Conservation (phyloP, 2,113 vertebrate species). For the Carassius carassius region DNA sequence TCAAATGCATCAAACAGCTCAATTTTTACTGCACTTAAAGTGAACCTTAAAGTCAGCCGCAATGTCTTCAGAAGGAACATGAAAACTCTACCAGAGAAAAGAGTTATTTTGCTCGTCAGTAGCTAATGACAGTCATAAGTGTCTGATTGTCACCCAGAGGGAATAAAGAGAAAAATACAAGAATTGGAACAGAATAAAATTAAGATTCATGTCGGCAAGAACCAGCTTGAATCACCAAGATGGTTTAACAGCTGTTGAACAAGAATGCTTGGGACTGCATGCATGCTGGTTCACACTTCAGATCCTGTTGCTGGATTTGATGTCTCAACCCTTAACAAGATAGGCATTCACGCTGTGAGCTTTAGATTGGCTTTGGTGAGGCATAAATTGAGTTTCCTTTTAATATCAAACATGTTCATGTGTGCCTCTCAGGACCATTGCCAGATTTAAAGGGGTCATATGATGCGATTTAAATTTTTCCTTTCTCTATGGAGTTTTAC, state of each 20-base stretch:
- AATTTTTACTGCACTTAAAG: neutral
- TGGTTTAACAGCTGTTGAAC: neutral
- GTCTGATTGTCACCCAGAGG: neutral
- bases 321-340: neutral
- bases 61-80: neutral
- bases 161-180: neutral
- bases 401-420: conserved; percentile 11
- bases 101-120: neutral
- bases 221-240: neutral
- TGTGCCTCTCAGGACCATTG: neutral
- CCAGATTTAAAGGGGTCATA: too few relatives aligned
- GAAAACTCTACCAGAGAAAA: neutral
- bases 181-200: conserved; percentile 1
- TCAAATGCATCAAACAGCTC: neutral
- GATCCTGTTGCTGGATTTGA: neutral
- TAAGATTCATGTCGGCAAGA: conserved; percentile 1
- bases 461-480: too few relatives aligned
- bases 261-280: neutral
- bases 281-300: neutral
- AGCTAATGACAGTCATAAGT: neutral
- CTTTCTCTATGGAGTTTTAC: too few relatives aligned
- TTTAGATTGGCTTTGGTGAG: conserved; percentile 7
- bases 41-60: neutral
- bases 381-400: conserved; percentile 30
- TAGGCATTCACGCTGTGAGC: neutral